A percentile compares a stretch with the other conserved stretches of the same genome.
Conservation (phyloP, 2,797 vertebrate genomes). For the Tokudaia tokunoshimensis region DNA sequence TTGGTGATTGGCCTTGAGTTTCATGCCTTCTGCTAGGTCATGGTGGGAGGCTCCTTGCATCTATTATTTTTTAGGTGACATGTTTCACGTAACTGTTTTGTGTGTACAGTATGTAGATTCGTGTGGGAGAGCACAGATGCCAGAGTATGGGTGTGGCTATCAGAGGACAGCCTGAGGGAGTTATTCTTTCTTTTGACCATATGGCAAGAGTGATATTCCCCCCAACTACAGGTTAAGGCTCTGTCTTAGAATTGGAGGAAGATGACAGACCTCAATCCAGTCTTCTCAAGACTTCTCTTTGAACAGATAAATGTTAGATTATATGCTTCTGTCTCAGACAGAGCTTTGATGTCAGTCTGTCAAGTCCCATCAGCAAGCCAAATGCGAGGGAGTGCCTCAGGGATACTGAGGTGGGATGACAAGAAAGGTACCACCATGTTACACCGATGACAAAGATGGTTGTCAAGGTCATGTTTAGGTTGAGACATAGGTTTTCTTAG, state of each 20-base stretch:
- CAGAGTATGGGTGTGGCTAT: not conserved
- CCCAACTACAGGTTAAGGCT: not conserved
- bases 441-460: not conserved
- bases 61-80: not conserved
- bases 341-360: not conserved
- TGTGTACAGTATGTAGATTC: not conserved
- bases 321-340: constrained; percentile 13
- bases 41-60: not conserved
- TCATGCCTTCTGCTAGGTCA: not conserved
- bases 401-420: not conserved
- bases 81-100: not conserved
- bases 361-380: not conserved
- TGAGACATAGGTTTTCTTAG: not conserved
- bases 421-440: not conserved
- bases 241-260: not conserved
- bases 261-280: not conserved
- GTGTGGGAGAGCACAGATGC: not conserved
- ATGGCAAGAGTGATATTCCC: not conserved
- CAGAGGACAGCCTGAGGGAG: not conserved
- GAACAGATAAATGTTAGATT: not conserved
- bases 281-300: not conserved
- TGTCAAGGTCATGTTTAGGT: not conserved
- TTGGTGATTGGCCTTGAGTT: not conserved
- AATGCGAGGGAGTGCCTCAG: rapidly evolving
- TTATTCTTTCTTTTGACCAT: not conserved